phyloP scores from a whole-genome alignment of 2,113 vertebrate genomes.

The Notiomystis cincta region DNA sequence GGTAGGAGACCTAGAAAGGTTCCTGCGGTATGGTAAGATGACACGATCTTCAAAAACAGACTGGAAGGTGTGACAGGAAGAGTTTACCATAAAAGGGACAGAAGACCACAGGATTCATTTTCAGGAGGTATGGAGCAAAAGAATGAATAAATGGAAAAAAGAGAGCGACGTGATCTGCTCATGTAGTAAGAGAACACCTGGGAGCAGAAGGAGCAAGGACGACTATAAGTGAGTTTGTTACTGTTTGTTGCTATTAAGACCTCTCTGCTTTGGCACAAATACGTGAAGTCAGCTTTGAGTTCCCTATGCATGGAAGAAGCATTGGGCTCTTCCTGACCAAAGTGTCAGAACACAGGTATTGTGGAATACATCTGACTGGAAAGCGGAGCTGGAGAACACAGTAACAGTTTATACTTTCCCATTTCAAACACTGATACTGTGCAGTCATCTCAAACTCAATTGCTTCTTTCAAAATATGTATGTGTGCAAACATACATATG shows the following conservation, averaged over 20 bases:
- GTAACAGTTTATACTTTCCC: background rate
- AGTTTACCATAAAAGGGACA: background rate
- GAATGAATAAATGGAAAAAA: accelerated
- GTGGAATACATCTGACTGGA: background rate
- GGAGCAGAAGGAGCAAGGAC: background rate
- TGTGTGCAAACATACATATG: background rate
- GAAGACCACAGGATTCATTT: background rate
- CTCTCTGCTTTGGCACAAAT: background rate
- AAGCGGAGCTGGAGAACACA: background rate
- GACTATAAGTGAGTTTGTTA: background rate
- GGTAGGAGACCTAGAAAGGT: background rate
- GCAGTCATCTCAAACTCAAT: background rate
- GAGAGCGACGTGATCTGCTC: background rate
- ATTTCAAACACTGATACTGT: background rate
- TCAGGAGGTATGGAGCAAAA: background rate
- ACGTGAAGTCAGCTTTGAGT: background rate
- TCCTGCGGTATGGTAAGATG: background rate
- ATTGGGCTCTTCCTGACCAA: background rate
- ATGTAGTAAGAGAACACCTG: background rate
- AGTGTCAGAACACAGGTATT: background rate
- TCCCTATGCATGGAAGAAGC: background rate
- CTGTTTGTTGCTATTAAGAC: background rate
- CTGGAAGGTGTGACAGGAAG: background rate
- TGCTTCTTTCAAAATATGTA: background rate
- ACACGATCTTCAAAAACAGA: background rate